phyloP scores from a whole-genome alignment of 2,888 invertebrate genomes.

The Isotomurus palustris region DNA sequence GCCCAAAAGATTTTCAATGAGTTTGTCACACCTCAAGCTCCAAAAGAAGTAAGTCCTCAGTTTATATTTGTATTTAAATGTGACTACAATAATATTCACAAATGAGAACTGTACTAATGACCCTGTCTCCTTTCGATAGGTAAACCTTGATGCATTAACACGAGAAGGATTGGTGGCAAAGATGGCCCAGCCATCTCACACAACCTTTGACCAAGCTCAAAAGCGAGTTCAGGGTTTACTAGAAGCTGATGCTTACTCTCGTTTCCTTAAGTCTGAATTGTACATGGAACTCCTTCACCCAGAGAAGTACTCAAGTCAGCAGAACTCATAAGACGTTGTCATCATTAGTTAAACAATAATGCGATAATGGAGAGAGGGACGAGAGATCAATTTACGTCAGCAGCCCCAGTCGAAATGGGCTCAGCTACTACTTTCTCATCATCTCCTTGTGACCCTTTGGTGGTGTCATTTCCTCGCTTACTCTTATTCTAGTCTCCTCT shows the following conservation, averaged over 20 bases:
- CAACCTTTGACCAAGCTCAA: constrained; percentile 56
- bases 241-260: constrained; percentile 56
- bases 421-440: background rate
- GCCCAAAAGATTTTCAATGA: constrained; percentile 55
- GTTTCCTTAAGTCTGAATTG: constrained; percentile 56
- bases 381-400: constrained; percentile 1
- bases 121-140: constrained; percentile 51
- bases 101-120: no score
- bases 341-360: background rate
- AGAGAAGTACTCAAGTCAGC: constrained; percentile 47
- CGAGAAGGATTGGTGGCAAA: constrained; percentile 51
- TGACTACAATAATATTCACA: no score
- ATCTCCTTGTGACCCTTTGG: background rate
- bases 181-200: constrained; percentile 51
- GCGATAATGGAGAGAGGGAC: background rate
- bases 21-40: constrained; percentile 55
- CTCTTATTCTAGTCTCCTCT: constrained; percentile 1
- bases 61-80: background rate
- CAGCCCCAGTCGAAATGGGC: background rate
- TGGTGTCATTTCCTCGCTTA: background rate
- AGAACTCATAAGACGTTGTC: constrained; percentile 19
- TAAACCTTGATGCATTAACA: constrained; percentile 56
- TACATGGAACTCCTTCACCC: constrained; percentile 52
- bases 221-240: constrained; percentile 55
- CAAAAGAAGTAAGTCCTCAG: constrained; percentile 52